A percentile compares a stretch with the other conserved stretches of the same genome.
Evolutionary conservation across 1,140 invertebrate species (phyloP).

Genomic region (Subanguina moxae): DNA sequence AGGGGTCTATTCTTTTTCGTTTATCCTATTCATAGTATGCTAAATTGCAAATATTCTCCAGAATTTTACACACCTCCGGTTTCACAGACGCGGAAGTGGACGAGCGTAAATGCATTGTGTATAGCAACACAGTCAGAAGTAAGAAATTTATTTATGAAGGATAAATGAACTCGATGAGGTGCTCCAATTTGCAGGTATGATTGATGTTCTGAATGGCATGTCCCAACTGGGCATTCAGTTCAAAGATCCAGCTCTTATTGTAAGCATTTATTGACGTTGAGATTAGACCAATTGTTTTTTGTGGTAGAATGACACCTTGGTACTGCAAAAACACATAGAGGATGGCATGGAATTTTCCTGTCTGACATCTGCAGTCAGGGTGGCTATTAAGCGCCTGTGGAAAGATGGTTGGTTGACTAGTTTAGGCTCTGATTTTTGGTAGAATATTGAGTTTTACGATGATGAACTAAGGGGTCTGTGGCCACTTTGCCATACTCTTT

Average conservation of each 20-base stretch:
- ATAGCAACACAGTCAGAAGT: conserved; percentile 35
- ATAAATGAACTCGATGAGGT: too few relatives aligned
- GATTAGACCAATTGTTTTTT: neutral
- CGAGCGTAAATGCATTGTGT: conserved; percentile 40
- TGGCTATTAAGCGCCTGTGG: conserved; percentile 45
- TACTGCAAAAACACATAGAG: conserved; percentile 28
- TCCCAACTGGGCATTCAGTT: conserved; percentile 17
- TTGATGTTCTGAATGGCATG: conserved; percentile 33
- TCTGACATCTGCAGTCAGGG: conserved; percentile 22
- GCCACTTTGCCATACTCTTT: too few relatives aligned
- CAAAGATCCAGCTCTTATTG: conserved; percentile 13
- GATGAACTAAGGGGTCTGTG: too few relatives aligned
- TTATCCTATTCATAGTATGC: conserved; percentile 11
- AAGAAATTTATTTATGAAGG: neutral
- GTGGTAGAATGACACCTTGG: conserved; percentile 25
- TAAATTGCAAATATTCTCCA: conserved; percentile 22
- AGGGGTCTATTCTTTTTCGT: neutral
- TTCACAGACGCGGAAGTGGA: conserved; percentile 42
- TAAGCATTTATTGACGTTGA: conserved; percentile 28
- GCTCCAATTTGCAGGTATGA: conserved; percentile 5
- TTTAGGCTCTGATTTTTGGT: neutral
- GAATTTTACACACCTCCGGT: conserved; percentile 46
- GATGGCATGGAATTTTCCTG: conserved; percentile 27
- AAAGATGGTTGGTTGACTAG: conserved; percentile 4
- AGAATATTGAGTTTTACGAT: too few relatives aligned